Conservation (phyloP, 2,113 vertebrate species). For the Xenopus borealis region DNA sequence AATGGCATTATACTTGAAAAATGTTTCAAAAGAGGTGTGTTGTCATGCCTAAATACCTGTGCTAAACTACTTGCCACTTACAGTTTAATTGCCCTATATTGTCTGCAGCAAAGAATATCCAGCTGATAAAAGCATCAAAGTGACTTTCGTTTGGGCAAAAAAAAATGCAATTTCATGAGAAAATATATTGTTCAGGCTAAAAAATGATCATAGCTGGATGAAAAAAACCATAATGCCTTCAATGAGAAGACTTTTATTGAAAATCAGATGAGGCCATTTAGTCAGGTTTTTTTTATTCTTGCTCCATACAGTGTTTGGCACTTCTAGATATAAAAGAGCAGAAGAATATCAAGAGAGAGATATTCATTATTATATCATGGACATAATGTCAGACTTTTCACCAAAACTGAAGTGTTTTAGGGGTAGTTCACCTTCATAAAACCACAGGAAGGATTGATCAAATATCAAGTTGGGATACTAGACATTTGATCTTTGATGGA, state of each 20-base stretch:
- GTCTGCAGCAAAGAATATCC: conserved; percentile 18
- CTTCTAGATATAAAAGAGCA: no score
- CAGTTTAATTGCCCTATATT: conserved; percentile 20
- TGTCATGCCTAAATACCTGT: conserved; percentile 8
- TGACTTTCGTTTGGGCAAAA: neutral
- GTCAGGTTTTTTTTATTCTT: conserved; percentile 11
- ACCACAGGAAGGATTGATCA: no score
- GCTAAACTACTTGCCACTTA: conserved; percentile 14
- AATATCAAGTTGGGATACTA: no score
- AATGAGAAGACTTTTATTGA: conserved; percentile 4
- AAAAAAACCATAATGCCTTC: neutral
- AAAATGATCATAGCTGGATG: conserved; percentile 23
- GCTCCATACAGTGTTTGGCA: conserved; percentile 5
- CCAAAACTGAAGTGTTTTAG: no score
- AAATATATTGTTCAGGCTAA: conserved; percentile 17
- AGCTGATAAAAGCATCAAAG: conserved; percentile 19
- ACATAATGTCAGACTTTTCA: no score
- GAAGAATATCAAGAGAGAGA: no score
- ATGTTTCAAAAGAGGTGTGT: conserved; percentile 5
- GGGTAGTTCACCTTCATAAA: no score
- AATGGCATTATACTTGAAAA: conserved; percentile 8
- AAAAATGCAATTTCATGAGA: conserved; percentile 1
- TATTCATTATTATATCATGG: no score
- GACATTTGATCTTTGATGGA: no score
- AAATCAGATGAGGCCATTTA: conserved; percentile 19